phyloP scores from a whole-genome alignment of 2,888 invertebrate genomes.

The Drosophila bunnanda region DNA sequence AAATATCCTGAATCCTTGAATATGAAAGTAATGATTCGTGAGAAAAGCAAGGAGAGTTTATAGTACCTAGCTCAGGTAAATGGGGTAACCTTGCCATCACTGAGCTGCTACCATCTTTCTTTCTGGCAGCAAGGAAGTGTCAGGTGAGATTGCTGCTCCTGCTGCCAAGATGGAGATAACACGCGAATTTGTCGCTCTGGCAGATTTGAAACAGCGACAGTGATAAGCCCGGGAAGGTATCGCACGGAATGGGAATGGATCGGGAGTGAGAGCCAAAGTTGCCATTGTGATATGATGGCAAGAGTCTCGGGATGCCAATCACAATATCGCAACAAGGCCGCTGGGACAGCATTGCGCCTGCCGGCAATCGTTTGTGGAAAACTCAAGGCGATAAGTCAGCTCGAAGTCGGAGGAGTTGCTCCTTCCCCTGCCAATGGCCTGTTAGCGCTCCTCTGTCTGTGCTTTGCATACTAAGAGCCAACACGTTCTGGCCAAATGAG shows the following conservation, averaged over 20 bases:
- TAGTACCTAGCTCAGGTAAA: not conserved
- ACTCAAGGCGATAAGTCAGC: constrained; percentile 35
- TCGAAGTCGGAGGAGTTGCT: constrained; percentile 9
- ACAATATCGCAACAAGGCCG: constrained; percentile 47
- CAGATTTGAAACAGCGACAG: constrained; percentile 62
- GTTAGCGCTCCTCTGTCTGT: constrained; percentile 11
- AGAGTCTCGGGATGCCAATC: constrained; percentile 41
- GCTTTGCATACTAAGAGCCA: constrained; percentile 56
- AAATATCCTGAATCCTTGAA: too few relatives aligned
- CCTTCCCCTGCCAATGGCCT: not conserved
- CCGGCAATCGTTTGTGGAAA: constrained; percentile 28
- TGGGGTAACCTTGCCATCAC: not conserved
- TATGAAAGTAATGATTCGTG: too few relatives aligned
- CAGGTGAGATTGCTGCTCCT: constrained; percentile 44
- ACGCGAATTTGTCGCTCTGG: constrained; percentile 74
- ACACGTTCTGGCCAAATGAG: constrained; percentile 49
- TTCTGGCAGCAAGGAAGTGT: constrained; percentile 2
- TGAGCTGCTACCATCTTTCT: constrained; percentile 12
- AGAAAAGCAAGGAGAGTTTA: not conserved
- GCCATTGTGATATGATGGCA: constrained; percentile 42
- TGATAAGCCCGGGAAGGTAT: constrained; percentile 42
- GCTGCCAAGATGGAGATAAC: constrained; percentile 64
- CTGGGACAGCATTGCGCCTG: constrained; percentile 40
- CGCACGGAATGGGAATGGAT: constrained; percentile 16
- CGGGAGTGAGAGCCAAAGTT: constrained; percentile 43